Evolutionary conservation across 2,888 invertebrate genomes (phyloP), one percentile per base, ranked within the genome.

Genomic region (Lypha dubia): DNA sequence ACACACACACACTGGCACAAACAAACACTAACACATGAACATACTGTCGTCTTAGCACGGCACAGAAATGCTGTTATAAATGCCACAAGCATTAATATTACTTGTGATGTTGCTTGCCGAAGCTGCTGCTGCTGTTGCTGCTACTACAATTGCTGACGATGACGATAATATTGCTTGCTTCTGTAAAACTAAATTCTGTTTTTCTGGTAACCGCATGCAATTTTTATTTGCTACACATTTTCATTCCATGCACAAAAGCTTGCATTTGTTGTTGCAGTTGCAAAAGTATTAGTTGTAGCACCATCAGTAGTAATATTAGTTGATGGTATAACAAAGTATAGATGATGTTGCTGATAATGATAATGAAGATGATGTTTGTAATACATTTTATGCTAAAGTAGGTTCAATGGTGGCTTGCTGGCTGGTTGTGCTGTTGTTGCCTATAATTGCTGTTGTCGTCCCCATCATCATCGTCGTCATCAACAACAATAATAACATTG

Each of bases 41-140:
- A 71, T 9, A 60, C 1, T 32, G 38, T 49, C 68, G 67, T 38
- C 68, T 77, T 62, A 80, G 49, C 44, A 71, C 41, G 51, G 49
- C 63, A 77, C 46, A 80, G 68, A 73, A 81, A 84, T 84, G 84
- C 84, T 84, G 80, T 73, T 84, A 84, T 67, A 84, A n/a, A 67
- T 3, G 73, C 76, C 49, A 0, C 7, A 13, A 73, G 80, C 84
- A 1, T 49, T 81, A 77, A 73, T 81, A 81, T 63, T 84, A 76
- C 35, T 63, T 46, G 17, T 11, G 53, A 22, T 85, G 74, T 71
- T 85, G n/a, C 70, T 70, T 82, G 67, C 20, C 41, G 24, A 17
- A 35, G 60, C 24, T 62, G 70, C 60, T 62, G 70, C 60, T 79
- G 58, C 63, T 65, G 67, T 60, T 73, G 82, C 60, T 84, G 84